Evolutionary conservation across 2,113 vertebrate species (phyloP).

Genomic region (Axis porcinus): DNA sequence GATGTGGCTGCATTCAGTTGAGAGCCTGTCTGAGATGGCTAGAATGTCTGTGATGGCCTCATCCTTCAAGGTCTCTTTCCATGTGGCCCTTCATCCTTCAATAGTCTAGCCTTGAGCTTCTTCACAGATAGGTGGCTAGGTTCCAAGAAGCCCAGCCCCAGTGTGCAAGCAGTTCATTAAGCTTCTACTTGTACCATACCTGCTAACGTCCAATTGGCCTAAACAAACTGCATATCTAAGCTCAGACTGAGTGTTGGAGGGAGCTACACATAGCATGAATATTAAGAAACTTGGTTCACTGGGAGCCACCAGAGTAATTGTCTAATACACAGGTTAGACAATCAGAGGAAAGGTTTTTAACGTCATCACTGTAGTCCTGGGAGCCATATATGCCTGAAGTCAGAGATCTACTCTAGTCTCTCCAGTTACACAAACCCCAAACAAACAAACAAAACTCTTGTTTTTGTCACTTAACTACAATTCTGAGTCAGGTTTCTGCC

Average conservation of each 20-base stretch:
- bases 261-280: neutral
- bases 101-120: neutral
- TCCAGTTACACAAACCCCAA: neutral
- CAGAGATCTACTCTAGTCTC: neutral
- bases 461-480: neutral
- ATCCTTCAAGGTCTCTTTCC: neutral
- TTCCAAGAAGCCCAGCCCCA: neutral
- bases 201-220: neutral
- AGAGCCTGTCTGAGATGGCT: neutral
- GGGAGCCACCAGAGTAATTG: accelerated
- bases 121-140: neutral
- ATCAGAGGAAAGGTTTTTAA: accelerated
- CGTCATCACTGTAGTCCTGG: neutral
- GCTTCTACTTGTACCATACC: neutral
- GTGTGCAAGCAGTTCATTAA: neutral
- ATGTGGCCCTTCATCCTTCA: neutral
- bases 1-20: neutral
- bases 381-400: neutral
- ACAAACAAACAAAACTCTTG: neutral
- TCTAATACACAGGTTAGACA: neutral
- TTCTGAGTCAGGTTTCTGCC: neutral
- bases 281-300: no score
- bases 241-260: neutral
- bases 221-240: neutral
- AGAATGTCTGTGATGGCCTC: neutral